Conservation (phyloP, 2,797 vertebrate species). For the Enteromius mattozi region DNA sequence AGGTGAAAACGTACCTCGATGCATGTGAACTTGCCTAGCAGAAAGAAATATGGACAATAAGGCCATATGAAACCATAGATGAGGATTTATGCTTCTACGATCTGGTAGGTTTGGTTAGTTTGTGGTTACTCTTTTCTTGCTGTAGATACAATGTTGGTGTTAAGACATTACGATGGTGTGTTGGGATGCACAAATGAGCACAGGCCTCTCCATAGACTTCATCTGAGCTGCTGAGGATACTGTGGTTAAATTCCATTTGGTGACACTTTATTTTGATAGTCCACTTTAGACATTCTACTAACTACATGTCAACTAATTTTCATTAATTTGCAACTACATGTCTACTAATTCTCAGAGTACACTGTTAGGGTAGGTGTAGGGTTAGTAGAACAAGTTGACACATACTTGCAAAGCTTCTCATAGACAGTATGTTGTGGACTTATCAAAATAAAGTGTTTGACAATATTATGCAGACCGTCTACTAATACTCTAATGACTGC, state of each 20-base stretch:
- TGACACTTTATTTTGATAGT: too few species aligned
- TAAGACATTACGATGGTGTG: background rate
- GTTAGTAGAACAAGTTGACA: too few species aligned
- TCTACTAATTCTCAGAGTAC: too few species aligned
- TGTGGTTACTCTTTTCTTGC: background rate
- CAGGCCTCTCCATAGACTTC: background rate
- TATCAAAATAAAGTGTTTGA: too few species aligned
- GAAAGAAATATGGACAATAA: background rate
- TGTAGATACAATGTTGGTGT: background rate
- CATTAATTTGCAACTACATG: too few species aligned
- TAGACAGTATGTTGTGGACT: too few species aligned
- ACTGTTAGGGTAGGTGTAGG: too few species aligned
- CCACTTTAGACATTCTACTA: too few species aligned
- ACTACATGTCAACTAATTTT: too few species aligned
- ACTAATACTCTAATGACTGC: too few species aligned
- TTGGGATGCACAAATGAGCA: background rate
- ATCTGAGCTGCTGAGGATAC: background rate
- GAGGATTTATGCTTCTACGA: background rate
- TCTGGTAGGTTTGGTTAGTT: background rate
- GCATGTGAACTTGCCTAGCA: constrained; percentile 92
- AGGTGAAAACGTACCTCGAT: constrained; percentile 97
- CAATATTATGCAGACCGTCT: too few species aligned
- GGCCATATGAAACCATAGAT: background rate
- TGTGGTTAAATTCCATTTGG: background rate
- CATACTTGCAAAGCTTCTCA: too few species aligned